These are phyloP conservation scores for Leiothrix lutea DNA, from an alignment of 2,113 vertebrate genomes.

Conservation along the genomic window DNA sequence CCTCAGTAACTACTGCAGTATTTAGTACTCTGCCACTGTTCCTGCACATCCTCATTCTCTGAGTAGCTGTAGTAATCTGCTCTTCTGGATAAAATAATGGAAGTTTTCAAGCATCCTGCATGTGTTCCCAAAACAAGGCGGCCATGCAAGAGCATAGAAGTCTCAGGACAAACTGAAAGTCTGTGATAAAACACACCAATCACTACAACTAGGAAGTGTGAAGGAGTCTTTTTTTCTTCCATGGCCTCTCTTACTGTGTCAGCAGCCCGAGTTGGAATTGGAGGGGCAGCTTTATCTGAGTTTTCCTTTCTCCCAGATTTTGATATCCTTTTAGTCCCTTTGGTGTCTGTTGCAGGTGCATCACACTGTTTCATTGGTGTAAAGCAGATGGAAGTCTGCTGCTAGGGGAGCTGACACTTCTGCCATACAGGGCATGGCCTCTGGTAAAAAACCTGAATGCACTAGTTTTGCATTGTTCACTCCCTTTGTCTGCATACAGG, in stretches of 20 bases:
- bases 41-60: neutral
- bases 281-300: neutral
- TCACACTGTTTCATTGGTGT: accelerated
- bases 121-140: neutral
- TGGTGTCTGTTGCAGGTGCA: neutral
- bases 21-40: neutral
- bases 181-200: neutral
- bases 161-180: neutral
- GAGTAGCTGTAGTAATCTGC: neutral
- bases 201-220: accelerated
- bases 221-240: neutral
- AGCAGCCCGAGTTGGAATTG: neutral
- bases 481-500: neutral
- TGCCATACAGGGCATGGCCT: neutral
- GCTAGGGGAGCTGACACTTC: neutral
- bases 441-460: neutral
- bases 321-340: neutral
- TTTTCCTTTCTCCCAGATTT: neutral
- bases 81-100: neutral
- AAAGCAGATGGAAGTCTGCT: neutral
- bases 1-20: neutral
- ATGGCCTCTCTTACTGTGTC: neutral
- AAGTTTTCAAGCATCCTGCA: neutral
- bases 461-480: neutral
- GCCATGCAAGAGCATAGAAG: neutral